These are phyloP conservation scores for Phengaris alcon DNA, from an alignment of 2,888 invertebrate genomes.

Conservation along the genomic window DNA sequence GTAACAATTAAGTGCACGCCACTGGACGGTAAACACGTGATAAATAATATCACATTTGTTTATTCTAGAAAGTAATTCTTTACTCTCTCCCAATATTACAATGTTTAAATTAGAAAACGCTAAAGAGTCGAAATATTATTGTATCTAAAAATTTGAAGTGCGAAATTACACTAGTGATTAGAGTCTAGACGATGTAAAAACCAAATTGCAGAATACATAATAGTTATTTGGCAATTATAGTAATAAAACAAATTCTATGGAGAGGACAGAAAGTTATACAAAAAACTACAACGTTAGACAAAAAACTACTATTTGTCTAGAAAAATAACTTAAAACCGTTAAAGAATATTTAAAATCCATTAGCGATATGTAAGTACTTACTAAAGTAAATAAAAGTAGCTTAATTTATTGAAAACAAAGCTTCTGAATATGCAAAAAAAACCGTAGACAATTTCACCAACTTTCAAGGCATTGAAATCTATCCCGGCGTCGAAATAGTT, in stretches of 20 bases:
- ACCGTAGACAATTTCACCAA: conserved; percentile 39
- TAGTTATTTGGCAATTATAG: too few relatives aligned
- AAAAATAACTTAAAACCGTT: neutral
- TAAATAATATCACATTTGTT: conserved; percentile 10
- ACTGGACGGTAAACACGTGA: conserved; percentile 17
- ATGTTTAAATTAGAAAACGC: neutral
- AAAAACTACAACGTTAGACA: neutral
- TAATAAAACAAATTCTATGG: too few relatives aligned
- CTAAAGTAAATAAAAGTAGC: neutral
- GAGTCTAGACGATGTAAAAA: too few relatives aligned
- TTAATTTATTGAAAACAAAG: conserved; percentile 20
- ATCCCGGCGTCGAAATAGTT: conserved; percentile 46
- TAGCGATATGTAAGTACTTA: neutral
- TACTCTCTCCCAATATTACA: neutral
- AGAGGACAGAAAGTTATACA: neutral
- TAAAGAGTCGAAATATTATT: too few relatives aligned
- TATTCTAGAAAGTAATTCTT: neutral
- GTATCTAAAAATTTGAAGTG: too few relatives aligned
- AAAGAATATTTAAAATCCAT: neutral
- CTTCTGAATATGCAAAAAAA: conserved; percentile 34
- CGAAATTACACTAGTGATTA: too few relatives aligned
- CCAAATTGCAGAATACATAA: too few relatives aligned
- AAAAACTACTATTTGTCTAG: neutral
- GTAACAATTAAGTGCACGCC: conserved; percentile 24
- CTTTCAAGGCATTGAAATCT: conserved; percentile 50